A percentile compares a stretch with the other conserved stretches of the same genome.
Evolutionary conservation across 2,888 invertebrate species (phyloP).

Genomic region (Graphium colonna): DNA sequence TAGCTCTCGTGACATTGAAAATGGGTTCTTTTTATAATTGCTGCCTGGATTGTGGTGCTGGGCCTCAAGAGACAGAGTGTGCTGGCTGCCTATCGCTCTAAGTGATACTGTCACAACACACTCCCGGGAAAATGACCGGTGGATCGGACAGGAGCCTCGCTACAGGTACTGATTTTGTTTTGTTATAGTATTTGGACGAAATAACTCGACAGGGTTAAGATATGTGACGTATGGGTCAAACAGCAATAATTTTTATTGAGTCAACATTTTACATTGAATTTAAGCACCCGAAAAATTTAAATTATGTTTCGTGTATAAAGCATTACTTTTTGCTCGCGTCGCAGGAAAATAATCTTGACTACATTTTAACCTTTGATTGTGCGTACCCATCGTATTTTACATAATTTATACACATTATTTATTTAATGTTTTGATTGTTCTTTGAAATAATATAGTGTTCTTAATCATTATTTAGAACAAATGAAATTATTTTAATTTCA

Average conservation of each 20-base stretch:
- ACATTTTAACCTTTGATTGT: slow-evolving; percentile 3
- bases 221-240: slow-evolving; percentile 4
- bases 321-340: slow-evolving; percentile 3
- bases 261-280: not conserved
- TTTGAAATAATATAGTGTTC: not conserved
- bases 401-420: slow-evolving; percentile 5
- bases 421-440: slow-evolving; percentile 2
- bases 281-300: not conserved
- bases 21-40: slow-evolving; percentile 78
- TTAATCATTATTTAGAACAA: not conserved
- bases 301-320: slow-evolving; percentile 1
- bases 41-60: slow-evolving; percentile 75
- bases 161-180: slow-evolving; percentile 62
- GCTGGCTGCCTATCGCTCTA: slow-evolving; percentile 47
- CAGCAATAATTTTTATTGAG: not conserved
- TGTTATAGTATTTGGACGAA: slow-evolving; percentile 49
- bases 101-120: slow-evolving; percentile 44
- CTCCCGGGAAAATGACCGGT: slow-evolving; percentile 60
- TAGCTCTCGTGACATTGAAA: slow-evolving; percentile 76
- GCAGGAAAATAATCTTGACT: slow-evolving; percentile 2
- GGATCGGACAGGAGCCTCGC: slow-evolving; percentile 62
- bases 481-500: slow-evolving; percentile 2
- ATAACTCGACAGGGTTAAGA: slow-evolving; percentile 7
- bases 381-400: slow-evolving; percentile 3
- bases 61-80: slow-evolving; percentile 56